Evolutionary conservation across 2,888 invertebrate species (phyloP).

Genomic region (Spialia ferax): DNA sequence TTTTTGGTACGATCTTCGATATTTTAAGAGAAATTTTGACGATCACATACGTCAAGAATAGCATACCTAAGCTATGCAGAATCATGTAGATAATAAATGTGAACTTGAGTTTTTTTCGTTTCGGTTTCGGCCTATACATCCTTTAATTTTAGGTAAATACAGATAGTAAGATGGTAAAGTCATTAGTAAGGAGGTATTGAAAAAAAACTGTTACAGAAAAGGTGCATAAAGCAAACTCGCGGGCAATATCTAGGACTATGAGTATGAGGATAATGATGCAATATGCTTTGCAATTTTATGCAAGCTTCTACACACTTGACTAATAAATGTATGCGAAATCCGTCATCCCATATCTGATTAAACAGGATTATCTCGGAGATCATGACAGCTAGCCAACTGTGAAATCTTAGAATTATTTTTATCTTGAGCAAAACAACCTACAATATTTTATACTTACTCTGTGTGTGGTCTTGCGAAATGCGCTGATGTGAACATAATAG

Average conservation of each 20-base stretch:
- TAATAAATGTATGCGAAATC: conserved; percentile 22
- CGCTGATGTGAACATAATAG: conserved; percentile 12
- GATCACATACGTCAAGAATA: too few relatives aligned
- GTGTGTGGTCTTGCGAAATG: conserved; percentile 33
- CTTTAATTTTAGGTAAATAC: too few relatives aligned
- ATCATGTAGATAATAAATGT: too few relatives aligned
- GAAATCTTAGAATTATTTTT: conserved; percentile 40
- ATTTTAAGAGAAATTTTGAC: too few relatives aligned
- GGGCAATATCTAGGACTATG: not conserved
- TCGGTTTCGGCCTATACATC: too few relatives aligned
- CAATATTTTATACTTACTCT: conserved; percentile 2
- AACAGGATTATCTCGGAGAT: conserved; percentile 45
- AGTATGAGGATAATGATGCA: not conserved
- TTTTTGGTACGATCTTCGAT: too few relatives aligned
- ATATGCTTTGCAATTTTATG: not conserved
- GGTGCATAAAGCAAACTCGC: too few relatives aligned
- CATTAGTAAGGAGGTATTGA: too few relatives aligned
- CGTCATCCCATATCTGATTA: conserved; percentile 36
- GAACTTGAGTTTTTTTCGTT: too few relatives aligned
- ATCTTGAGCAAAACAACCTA: conserved; percentile 23
- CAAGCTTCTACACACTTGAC: not conserved
- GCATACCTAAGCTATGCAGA: too few relatives aligned
- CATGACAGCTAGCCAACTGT: conserved; percentile 42
- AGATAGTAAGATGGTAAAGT: too few relatives aligned
- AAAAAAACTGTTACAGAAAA: too few relatives aligned